phyloP scores from a whole-genome alignment of 2,113 vertebrate genomes.

The Phylloscopus trochiloides region DNA sequence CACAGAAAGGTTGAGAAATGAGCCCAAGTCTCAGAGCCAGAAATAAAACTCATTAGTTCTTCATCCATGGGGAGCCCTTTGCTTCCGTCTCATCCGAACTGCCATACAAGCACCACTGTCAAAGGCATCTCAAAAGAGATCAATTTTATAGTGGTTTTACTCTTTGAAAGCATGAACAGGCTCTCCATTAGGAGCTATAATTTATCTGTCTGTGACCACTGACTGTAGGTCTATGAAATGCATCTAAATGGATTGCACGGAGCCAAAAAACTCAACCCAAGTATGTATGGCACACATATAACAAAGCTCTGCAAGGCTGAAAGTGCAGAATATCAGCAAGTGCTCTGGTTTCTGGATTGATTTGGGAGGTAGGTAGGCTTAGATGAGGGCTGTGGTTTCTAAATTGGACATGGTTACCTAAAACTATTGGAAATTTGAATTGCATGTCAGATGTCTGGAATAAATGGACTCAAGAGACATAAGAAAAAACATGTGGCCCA shows the following conservation, averaged over 20 bases:
- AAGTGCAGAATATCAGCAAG: conserved; percentile 54
- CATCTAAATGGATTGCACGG: neutral
- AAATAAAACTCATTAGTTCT: conserved; percentile 39
- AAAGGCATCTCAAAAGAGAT: conserved; percentile 53
- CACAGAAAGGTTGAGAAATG: conserved; percentile 5
- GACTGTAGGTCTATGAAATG: conserved; percentile 3
- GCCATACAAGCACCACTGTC: conserved; percentile 1
- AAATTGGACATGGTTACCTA: conserved; percentile 73
- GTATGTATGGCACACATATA: neutral
- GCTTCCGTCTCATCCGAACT: neutral
- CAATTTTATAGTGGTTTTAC: conserved; percentile 57
- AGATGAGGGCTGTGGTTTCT: conserved; percentile 65
- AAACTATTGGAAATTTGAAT: conserved; percentile 72
- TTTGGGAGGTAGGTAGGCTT: conserved; percentile 47
- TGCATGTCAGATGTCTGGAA: conserved; percentile 71
- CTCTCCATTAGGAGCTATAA: conserved; percentile 40
- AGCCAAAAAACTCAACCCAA: conserved; percentile 23
- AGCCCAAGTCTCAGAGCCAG: neutral
- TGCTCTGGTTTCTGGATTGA: conserved; percentile 32
- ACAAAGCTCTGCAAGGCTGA: conserved; percentile 8
- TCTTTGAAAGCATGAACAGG: conserved; percentile 51
- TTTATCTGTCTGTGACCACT: conserved; percentile 48
- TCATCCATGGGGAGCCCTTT: conserved; percentile 1
- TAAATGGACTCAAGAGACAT: conserved; percentile 68
- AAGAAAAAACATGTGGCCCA: conserved; percentile 62